Evolutionary conservation across 1,140 invertebrate genomes (phyloP), one percentile per base, ranked within the genome.

Genomic region (Brachionus koreanus): DNA sequence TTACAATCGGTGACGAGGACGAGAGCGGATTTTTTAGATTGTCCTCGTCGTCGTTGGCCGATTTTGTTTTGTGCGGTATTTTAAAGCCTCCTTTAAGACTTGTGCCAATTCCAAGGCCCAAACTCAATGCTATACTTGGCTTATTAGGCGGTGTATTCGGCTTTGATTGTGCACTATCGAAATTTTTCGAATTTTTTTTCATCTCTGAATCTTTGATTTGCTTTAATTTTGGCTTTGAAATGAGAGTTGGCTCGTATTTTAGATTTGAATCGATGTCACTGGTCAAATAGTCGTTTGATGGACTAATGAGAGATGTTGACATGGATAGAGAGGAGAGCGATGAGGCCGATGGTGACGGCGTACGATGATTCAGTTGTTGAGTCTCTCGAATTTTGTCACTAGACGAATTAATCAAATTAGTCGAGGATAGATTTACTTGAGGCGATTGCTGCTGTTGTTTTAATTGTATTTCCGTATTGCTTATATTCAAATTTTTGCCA

Each of bases 31-130:
- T 74, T 25, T 74, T 74, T 12, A 35, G 6, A n/a, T 29, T 74
- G 9, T 46, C 37, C 9, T 74, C 69, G 25, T 74, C 69, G 43
- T 74, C 69, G 46, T 23, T 72, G 6, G 16, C 25, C 2, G 69
- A 10, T 19, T 74, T 74, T 46, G 69, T 74, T 46, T 74, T 74
- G 43, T 74, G 69, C 23, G 69, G 69, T 23, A 74, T 74, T 74
- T 74, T 74, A 13, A 74, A 74, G 19, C 69, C 42, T 10, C 69
- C 69, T 13, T 74, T 74, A 3, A 74, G 43, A 13, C 33, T 39
- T 12, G 67, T 5, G 0, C 69, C 69, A 9, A 74, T 25, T 23
- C 42, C 10, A 2, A 74, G 12, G 12, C 69, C 42, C 13, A 74
- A 25, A 74, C 39, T 74, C 7, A 49, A 19, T 43, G 69, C 39